Evolutionary conservation across 2,797 vertebrate species (phyloP).

Genomic region (Threskiornis aethiopicus): DNA sequence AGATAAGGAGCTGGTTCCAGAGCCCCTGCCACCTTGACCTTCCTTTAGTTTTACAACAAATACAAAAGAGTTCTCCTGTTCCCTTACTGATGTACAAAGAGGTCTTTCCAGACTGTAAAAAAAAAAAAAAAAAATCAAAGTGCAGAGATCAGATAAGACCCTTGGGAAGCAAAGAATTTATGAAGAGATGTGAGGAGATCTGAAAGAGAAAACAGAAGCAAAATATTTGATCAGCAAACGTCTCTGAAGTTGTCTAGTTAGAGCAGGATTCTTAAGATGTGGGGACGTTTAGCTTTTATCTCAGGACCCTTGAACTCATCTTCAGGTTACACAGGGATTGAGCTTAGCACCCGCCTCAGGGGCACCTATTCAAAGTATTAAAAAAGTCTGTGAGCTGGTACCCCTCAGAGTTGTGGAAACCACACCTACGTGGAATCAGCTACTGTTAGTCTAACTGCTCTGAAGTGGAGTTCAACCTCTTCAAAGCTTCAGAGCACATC

Average conservation of each 20-base stretch:
- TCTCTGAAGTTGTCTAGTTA: background rate
- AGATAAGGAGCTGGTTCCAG: background rate
- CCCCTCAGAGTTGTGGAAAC: background rate
- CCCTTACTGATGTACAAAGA: background rate
- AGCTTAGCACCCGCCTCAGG: background rate
- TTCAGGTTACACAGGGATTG: background rate
- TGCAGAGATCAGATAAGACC: background rate
- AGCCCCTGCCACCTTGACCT: background rate
- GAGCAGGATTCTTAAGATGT: background rate
- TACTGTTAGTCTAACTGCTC: background rate
- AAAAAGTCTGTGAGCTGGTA: background rate
- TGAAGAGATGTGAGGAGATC: background rate
- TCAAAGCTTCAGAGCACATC: background rate
- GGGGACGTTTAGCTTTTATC: background rate
- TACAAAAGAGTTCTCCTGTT: background rate
- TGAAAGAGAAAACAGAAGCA: background rate
- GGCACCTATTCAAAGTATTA: background rate
- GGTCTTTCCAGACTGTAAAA: background rate
- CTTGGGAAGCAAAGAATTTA: background rate
- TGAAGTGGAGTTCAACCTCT: background rate
- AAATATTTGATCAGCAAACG: slow-evolving; percentile 23
- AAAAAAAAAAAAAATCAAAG: background rate
- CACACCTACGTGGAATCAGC: background rate
- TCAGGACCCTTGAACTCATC: background rate
- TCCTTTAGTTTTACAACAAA: background rate